Conservation (phyloP, 2,113 vertebrate species). For the Strix aluco region DNA sequence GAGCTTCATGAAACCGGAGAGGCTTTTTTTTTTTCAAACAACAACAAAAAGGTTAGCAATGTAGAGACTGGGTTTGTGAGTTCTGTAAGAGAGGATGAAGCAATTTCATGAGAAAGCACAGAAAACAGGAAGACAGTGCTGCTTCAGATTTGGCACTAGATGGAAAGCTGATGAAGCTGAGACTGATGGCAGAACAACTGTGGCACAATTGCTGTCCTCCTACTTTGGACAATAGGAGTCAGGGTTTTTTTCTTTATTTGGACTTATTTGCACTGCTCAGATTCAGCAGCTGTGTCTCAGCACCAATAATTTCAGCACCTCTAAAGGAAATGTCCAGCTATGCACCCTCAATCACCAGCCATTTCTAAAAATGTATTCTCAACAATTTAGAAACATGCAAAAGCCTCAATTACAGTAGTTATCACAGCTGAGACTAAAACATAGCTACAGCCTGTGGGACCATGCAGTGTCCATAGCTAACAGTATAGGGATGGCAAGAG, state of each 20-base stretch:
- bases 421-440: not conserved
- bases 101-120: not conserved
- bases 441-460: not conserved
- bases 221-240: not conserved
- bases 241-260: not conserved
- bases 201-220: not conserved
- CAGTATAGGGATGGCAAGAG: not conserved
- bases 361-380: not conserved
- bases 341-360: not conserved
- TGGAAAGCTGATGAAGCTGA: not conserved
- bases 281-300: not conserved
- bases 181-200: not conserved
- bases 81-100: not conserved
- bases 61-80: not conserved
- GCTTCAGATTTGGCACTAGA: not conserved
- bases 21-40: not conserved
- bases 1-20: not conserved
- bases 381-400: not conserved
- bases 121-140: not conserved
- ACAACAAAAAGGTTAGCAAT: not conserved
- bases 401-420: not conserved
- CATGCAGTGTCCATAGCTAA: not conserved
- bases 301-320: not conserved
- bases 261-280: not conserved
- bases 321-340: not conserved